Evolutionary conservation across 2,797 vertebrate genomes (phyloP), one percentile per base, ranked within the genome.

Genomic region (Tauraco hartlaubi): DNA sequence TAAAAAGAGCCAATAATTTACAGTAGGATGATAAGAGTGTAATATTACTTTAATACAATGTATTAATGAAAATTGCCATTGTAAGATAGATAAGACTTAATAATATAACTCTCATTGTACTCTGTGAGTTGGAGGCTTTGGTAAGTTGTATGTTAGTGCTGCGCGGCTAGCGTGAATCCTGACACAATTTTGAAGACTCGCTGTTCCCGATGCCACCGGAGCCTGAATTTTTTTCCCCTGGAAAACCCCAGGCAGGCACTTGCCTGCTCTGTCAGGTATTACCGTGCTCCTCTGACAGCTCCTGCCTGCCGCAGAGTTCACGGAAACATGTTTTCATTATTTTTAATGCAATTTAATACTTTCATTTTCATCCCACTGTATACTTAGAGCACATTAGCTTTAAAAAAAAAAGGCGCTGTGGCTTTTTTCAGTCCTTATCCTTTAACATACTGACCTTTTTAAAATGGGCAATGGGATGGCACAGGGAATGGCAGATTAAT

Each of bases 31-130:
- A 95, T 87, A 97, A 96, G 91, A 90, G 69, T 58, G 46, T 77
- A 93, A 92, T 92, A 96, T 93, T 92, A 89, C 95, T 97, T 91
- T 94, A 96, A 95, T 96, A 96, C 76, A 92, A 90, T 0, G 1
- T 52, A 91, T 64, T 94, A 96, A 96, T 96, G 96, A 97, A 96
- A 94, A 95, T 94, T 96, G 92, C 78, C 62, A 66, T 81, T 91
- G 77, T 88, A 74, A 94, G 80, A 79, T 17, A 97, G 92, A 96
- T 96, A 96, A 93, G 95, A 75, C 87, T 94, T 91, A 91, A 95
- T 94, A 96, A 96, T 63, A 55, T 44, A 78, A 78, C 77, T 90
- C 91, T 86, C 71, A 88, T 96, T 96, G 94, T 96, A 80, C 28
- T 75, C 59, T 33, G 69, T 35, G 87, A 63, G 87, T 92, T 61